These are phyloP conservation scores for Melanaphis sacchari DNA, from an alignment of 1,140 invertebrate genomes.

Conservation along the genomic window DNA sequence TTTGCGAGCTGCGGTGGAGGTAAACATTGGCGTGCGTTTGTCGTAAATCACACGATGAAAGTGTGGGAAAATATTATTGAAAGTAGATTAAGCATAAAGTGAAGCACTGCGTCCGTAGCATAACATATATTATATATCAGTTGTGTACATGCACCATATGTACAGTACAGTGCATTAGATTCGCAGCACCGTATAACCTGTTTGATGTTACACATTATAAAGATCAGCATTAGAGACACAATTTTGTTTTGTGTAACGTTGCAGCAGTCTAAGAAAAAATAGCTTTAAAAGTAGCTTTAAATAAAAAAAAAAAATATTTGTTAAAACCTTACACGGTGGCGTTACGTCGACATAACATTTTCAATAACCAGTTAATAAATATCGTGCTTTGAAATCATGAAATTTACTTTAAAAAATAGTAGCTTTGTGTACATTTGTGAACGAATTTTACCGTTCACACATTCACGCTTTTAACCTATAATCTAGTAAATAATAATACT, in stretches of 20 bases:
- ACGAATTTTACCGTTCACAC: no score
- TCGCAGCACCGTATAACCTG: slow-evolving; percentile 6
- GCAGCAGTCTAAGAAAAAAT: background rate
- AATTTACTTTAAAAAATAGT: background rate
- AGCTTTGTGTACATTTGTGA: background rate
- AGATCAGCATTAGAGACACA: slow-evolving; percentile 17
- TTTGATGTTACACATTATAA: background rate
- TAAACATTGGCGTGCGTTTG: background rate
- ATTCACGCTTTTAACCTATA: no score
- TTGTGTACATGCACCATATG: background rate
- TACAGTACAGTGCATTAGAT: background rate
- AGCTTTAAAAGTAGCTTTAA: background rate
- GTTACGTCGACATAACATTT: background rate
- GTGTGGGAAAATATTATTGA: slow-evolving; percentile 51
- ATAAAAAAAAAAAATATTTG: background rate
- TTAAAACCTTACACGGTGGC: background rate
- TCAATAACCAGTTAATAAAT: no score
- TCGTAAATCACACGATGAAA: slow-evolving; percentile 45
- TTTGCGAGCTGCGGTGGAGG: background rate
- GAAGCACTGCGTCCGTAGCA: background rate
- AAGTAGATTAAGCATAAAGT: slow-evolving; percentile 3
- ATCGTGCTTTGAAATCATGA: no score
- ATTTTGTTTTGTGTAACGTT: background rate
- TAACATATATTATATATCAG: background rate
- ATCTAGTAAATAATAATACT: no score